Percentiles rank a stretch among this genome's conserved stretches.
Evolutionary conservation across 1,140 invertebrate genomes (phyloP).

Genomic region (Halesus radiatus): DNA sequence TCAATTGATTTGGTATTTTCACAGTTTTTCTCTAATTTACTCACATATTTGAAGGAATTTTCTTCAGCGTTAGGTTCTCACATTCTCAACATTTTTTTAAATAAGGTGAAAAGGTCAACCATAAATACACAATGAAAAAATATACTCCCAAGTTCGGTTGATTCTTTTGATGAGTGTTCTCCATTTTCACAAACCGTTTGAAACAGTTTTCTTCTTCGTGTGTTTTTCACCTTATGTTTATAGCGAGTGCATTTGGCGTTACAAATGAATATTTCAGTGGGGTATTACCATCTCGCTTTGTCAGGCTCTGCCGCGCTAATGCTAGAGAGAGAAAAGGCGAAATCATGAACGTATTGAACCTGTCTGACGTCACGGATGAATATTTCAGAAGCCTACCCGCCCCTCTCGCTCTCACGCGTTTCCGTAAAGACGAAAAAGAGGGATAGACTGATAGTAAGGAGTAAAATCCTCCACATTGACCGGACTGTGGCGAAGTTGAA

Average conservation of each 20-base stretch:
- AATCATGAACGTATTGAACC: conserved; percentile 47
- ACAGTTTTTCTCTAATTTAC: too few species aligned
- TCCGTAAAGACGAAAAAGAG: not conserved
- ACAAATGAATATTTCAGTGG: conserved; percentile 46
- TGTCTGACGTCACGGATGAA: conserved; percentile 49
- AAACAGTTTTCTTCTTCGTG: not conserved
- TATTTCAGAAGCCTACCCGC: conserved; percentile 32
- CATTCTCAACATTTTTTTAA: too few species aligned
- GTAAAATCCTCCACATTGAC: not conserved
- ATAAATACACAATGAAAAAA: too few species aligned
- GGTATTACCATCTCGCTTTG: conserved; percentile 15
- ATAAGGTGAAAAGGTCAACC: too few species aligned
- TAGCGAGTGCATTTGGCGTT: conserved; percentile 33
- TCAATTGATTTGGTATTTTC: too few species aligned
- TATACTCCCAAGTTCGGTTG: too few species aligned
- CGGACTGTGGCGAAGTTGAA: too few species aligned
- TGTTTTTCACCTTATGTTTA: conserved; percentile 37
- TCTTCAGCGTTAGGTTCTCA: too few species aligned
- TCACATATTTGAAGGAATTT: too few species aligned
- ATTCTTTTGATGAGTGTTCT: too few species aligned
- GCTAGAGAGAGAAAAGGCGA: conserved; percentile 27
- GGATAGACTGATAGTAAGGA: not conserved
- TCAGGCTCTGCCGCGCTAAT: not conserved
- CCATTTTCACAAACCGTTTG: not conserved
- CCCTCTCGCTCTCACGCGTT: conserved; percentile 4